Conservation (phyloP, 2,113 vertebrate genomes). For the Nyctibius bracteatus region DNA sequence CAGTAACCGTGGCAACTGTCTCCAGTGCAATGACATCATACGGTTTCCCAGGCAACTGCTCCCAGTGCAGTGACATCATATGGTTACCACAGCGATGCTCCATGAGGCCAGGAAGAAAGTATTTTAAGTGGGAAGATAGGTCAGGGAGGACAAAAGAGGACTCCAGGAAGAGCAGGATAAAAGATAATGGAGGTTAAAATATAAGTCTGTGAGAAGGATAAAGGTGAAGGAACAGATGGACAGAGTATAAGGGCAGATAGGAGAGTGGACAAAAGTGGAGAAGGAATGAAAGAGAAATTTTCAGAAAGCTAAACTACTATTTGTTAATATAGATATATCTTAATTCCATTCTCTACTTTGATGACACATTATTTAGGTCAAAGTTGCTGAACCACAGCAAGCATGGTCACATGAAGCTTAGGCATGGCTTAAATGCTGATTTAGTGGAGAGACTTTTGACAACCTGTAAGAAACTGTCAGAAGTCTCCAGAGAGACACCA, state of each 20-base stretch:
- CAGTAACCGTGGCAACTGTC: conserved; percentile 41
- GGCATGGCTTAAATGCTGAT: not conserved
- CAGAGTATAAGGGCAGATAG: not conserved
- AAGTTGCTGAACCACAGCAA: not conserved
- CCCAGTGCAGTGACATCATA: conserved; percentile 50
- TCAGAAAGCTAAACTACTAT: not conserved
- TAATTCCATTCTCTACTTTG: not conserved
- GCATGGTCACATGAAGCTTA: not conserved
- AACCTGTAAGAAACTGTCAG: not conserved
- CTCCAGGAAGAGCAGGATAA: not conserved
- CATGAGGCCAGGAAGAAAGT: conserved; percentile 31
- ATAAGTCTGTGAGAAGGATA: not conserved
- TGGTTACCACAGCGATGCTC: conserved; percentile 52
- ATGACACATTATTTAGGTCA: not conserved
- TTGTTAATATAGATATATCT: not conserved
- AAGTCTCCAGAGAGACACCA: not conserved
- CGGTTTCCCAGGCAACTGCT: conserved; percentile 49
- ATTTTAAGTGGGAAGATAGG: conserved; percentile 1
- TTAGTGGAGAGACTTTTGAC: not conserved
- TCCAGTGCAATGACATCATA: conserved; percentile 65
- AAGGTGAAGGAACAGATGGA: not conserved
- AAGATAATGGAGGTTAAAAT: not conserved
- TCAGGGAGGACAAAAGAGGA: not conserved
- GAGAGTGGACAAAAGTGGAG: not conserved
- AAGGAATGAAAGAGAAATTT: not conserved